Evolutionary conservation across 2,113 vertebrate genomes (phyloP), one percentile per base, ranked within the genome.

Genomic region (Eretmochelys imbricata): DNA sequence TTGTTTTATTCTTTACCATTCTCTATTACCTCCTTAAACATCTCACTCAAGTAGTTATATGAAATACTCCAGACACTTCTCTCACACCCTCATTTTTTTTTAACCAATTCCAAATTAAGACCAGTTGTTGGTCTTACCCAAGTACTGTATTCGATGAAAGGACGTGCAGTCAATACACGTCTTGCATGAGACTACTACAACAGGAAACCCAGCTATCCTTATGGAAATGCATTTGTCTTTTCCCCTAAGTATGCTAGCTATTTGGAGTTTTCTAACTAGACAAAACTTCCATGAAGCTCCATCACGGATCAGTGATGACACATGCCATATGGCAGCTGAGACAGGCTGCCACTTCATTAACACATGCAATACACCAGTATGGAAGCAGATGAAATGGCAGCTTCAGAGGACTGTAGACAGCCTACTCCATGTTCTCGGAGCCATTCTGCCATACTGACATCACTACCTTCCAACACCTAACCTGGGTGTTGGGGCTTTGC

Each of bases 311-410:
- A 4, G 5, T 25, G n/a, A 86, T 88, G 81, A 80, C 0, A 3
- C 29, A 49, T 92, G 57, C 79, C 93, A 48, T 91, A 86, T 93
- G 85, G 91, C 82, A 2, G 2, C 89, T 80, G 87, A 93, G 81
- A 94, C 79, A 76, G 91, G 85, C 89, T 95, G 42, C 62, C 91
- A 13, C 81, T 93, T 93, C 51, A 38, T 86, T 81, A 96, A 42
- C 51, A 76, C 62, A 65, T 16, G 6, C 31, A 12, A 55, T 88
- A 72, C 51, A 38, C n/a, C 82, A 42, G 81, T 48, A 85, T 92
- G 91, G 93, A 92, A 76, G 46, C n/a, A 76, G 94, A 76, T 38
- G 51, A 78, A 65, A 54, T 48, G 53, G 51, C 62, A 65, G 62
- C 62, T 35, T 65, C 31, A 35, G 31, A 35, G 59, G 59, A 65